These are phyloP conservation scores for Serrognathus titanus DNA, from an alignment of 2,888 invertebrate species.

Conservation along the genomic window DNA sequence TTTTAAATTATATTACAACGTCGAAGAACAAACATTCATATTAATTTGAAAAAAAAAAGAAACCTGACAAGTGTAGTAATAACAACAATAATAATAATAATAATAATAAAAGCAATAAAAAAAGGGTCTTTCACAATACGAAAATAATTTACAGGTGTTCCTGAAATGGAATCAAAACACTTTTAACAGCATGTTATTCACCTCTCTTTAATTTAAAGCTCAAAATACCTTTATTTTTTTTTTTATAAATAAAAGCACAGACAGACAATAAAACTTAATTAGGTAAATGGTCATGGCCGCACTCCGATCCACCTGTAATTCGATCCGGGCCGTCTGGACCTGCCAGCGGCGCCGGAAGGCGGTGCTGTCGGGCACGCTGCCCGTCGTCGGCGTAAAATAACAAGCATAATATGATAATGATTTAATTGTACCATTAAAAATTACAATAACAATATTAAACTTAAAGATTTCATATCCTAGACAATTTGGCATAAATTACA, in stretches of 20 bases:
- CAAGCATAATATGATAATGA: constrained; percentile 50
- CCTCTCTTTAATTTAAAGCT: constrained; percentile 48
- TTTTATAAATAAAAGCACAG: constrained; percentile 46
- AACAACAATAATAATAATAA: constrained; percentile 3
- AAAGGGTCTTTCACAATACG: constrained; percentile 44
- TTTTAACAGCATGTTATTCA: constrained; percentile 42
- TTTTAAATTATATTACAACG: constrained; percentile 48
- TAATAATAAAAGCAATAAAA: constrained; percentile 29
- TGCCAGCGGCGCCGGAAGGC: constrained; percentile 31
- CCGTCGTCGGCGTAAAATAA: constrained; percentile 42
- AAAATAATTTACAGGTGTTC: constrained; percentile 42
- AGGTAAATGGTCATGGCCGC: constrained; percentile 40
- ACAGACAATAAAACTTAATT: constrained; percentile 44
- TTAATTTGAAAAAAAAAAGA: constrained; percentile 27
- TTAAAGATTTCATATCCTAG: constrained; percentile 37
- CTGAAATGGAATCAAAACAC: constrained; percentile 43
- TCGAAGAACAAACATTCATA: constrained; percentile 46
- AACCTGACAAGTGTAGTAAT: constrained; percentile 36
- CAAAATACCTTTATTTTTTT: constrained; percentile 42
- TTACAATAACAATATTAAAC: constrained; percentile 50
- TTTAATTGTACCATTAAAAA: constrained; percentile 47
- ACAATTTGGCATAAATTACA: constrained; percentile 41
- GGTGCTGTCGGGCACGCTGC: constrained; percentile 16
- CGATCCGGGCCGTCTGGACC: constrained; percentile 39
- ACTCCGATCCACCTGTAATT: constrained; percentile 45